These are phyloP conservation scores for Solenopsis invicta DNA, from an alignment of 1,140 invertebrate species.

Conservation along the genomic window DNA sequence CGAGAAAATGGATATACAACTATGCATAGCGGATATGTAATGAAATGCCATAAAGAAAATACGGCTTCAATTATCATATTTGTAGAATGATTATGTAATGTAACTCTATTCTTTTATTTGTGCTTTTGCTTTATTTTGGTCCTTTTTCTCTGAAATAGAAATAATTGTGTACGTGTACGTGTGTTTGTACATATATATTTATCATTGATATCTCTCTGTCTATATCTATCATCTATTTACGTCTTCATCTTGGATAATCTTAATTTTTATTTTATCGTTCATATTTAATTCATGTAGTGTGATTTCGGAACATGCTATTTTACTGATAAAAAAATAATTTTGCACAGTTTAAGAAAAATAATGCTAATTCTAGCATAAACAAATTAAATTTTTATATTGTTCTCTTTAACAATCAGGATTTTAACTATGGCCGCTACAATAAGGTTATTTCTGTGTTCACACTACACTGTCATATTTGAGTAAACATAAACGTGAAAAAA, in stretches of 20 bases:
- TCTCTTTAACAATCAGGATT: background rate
- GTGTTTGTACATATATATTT: background rate
- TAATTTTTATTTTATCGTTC: background rate
- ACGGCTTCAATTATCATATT: slow-evolving; percentile 1
- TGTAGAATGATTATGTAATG: background rate
- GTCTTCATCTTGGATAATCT: background rate
- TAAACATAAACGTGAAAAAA: too few species aligned
- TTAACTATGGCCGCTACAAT: too few species aligned
- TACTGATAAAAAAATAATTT: background rate
- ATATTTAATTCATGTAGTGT: background rate
- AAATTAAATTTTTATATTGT: slow-evolving; percentile 2
- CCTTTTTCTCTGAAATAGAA: slow-evolving; percentile 9
- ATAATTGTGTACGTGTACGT: background rate
- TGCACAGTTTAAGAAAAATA: background rate
- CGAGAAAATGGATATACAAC: slow-evolving; percentile 6
- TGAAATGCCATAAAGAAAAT: background rate
- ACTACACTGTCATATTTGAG: too few species aligned
- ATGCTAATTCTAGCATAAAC: background rate
- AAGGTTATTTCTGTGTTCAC: too few species aligned
- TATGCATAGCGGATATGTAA: background rate
- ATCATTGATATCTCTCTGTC: background rate
- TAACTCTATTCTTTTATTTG: slow-evolving; percentile 26
- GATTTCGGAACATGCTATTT: background rate
- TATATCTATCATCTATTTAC: background rate
- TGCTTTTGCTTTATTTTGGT: slow-evolving; percentile 16